Percentiles rank a stretch among this genome's conserved stretches.
Evolutionary conservation across 1,140 invertebrate species (phyloP).

Genomic region (Panagrolaimus sp.): DNA sequence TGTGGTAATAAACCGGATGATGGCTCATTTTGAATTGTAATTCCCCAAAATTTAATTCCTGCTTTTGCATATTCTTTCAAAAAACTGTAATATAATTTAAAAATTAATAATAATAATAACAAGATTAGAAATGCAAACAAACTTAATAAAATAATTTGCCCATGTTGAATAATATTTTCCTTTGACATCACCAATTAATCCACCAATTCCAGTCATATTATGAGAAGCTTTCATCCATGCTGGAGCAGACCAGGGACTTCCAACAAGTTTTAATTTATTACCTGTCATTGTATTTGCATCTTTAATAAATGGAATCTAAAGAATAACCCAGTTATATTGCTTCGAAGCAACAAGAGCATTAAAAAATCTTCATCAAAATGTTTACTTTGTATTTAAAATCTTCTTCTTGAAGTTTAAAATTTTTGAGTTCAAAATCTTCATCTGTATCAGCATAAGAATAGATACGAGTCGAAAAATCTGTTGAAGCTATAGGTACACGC

Average conservation of each 20-base stretch:
- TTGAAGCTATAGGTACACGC: neutral
- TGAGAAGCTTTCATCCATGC: slow-evolving; percentile 85
- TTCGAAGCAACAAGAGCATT: too few species aligned
- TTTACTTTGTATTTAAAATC: slow-evolving; percentile 12
- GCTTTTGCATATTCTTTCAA: slow-evolving; percentile 64
- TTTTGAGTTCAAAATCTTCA: slow-evolving; percentile 7
- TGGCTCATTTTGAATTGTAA: slow-evolving; percentile 67
- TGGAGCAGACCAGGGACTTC: slow-evolving; percentile 75
- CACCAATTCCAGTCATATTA: slow-evolving; percentile 61
- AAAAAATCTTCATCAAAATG: too few species aligned
- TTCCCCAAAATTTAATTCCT: slow-evolving; percentile 65
- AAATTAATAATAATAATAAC: slow-evolving; percentile 11
- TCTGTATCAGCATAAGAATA: slow-evolving; percentile 9
- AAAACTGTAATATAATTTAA: slow-evolving; percentile 61
- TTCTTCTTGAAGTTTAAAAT: slow-evolving; percentile 4
- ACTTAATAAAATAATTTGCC: slow-evolving; percentile 74
- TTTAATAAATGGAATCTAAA: neutral
- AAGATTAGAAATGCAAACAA: slow-evolving; percentile 43
- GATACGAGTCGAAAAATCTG: slow-evolving; percentile 10
- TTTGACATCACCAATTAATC: slow-evolving; percentile 63
- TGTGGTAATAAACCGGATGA: slow-evolving; percentile 50
- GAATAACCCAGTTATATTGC: too few species aligned
- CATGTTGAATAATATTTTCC: slow-evolving; percentile 71
- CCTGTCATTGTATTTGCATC: neutral
- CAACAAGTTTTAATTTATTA: slow-evolving; percentile 62